Percentiles rank a stretch among this genome's conserved stretches.
Conservation (phyloP, 37 sponge, comb jelly and placozoan species). For the Hexactinellida sp. region DNA sequence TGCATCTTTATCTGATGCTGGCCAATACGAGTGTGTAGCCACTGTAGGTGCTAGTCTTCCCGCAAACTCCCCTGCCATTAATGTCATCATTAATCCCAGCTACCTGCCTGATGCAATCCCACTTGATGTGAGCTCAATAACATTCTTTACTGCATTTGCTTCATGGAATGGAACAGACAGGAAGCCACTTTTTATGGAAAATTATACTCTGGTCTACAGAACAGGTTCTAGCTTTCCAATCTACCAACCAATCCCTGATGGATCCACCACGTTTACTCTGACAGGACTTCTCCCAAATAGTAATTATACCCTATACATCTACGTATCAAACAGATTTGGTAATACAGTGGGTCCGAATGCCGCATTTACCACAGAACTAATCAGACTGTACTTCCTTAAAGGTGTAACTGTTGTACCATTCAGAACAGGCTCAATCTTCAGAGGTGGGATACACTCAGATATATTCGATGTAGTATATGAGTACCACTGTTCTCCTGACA, state of each 20-base stretch:
- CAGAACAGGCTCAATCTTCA: background rate
- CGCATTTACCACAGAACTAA: background rate
- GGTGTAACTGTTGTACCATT: background rate
- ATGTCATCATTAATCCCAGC: background rate
- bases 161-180: background rate
- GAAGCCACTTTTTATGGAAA: background rate
- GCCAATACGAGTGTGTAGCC: background rate
- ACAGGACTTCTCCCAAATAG: background rate
- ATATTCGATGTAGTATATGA: background rate
- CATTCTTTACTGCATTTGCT: background rate
- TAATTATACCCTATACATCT: background rate
- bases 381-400: background rate
- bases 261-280: background rate
- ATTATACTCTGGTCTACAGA: background rate
- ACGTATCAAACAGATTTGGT: background rate
- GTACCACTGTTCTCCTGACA: background rate
- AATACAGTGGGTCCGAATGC: background rate
- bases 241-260: background rate
- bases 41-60: background rate
- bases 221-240: background rate
- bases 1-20: background rate
- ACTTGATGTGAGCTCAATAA: background rate
- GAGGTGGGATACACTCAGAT: background rate
- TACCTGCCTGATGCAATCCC: background rate
- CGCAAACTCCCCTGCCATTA: background rate